Conservation (phyloP, 2,888 invertebrate species). For the Euproctis similis region DNA sequence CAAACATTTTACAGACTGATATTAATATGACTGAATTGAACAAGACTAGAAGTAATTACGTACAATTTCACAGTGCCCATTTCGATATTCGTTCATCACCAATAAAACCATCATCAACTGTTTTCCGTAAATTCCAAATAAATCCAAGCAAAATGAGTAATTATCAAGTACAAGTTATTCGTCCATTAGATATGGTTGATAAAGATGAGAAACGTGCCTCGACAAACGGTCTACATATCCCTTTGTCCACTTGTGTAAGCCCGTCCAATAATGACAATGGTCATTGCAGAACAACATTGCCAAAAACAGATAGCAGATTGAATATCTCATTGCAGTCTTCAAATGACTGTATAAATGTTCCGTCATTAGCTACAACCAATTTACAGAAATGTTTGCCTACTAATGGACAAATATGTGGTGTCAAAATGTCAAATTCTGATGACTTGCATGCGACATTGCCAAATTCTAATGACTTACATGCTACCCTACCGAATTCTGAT, state of each 20-base stretch:
- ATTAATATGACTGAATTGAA: slow-evolving; percentile 12
- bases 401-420: too few species aligned
- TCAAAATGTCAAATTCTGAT: too few species aligned
- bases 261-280: neutral
- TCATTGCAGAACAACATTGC: too few species aligned
- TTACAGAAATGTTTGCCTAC: too few species aligned
- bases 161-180: slow-evolving; percentile 50
- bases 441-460: neutral
- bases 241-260: neutral
- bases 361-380: neutral
- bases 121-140: slow-evolving; percentile 63
- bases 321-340: neutral
- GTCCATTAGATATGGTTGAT: slow-evolving; percentile 39
- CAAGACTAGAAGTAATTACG: slow-evolving; percentile 31
- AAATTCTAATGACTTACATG: neutral
- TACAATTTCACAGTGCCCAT: slow-evolving; percentile 60
- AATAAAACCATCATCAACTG: slow-evolving; percentile 56
- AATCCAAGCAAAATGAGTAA: slow-evolving; percentile 53
- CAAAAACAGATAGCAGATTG: too few species aligned
- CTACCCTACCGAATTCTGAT: slow-evolving; percentile 1
- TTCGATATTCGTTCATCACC: slow-evolving; percentile 67
- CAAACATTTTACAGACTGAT: slow-evolving; percentile 4
- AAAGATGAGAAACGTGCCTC: slow-evolving; percentile 3
- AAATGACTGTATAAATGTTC: neutral
- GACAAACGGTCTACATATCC: neutral